Evolutionary conservation across 2,888 invertebrate species (phyloP).

Genomic region (Pterostichus niger): DNA sequence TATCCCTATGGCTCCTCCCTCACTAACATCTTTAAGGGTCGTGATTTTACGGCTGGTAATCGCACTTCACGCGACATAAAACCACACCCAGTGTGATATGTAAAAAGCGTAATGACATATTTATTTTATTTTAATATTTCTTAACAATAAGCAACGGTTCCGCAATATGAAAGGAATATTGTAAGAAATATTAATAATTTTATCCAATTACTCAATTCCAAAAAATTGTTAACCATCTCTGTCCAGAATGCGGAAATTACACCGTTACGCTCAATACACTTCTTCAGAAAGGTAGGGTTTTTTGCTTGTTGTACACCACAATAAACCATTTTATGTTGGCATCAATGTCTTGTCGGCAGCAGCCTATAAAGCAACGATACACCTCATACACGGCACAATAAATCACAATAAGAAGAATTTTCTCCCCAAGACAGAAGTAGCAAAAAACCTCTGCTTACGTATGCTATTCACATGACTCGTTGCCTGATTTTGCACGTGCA

Average conservation of each 20-base stretch:
- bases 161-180: not conserved
- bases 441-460: constrained; percentile 16
- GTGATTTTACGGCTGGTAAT: too few species aligned
- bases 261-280: not conserved
- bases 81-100: too few species aligned
- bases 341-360: constrained; percentile 37
- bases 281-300: not conserved
- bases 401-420: constrained; percentile 49
- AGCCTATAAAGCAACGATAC: constrained; percentile 46
- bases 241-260: constrained; percentile 6
- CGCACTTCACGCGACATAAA: too few species aligned
- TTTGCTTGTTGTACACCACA: constrained; percentile 29
- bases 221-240: not conserved
- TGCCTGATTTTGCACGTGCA: constrained; percentile 56
- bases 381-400: constrained; percentile 31
- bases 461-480: not conserved
- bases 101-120: too few species aligned
- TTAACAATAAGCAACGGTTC: too few species aligned
- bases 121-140: too few species aligned
- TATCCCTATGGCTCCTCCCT: too few species aligned
- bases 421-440: constrained; percentile 13
- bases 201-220: not conserved
- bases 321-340: constrained; percentile 54
- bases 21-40: too few species aligned
- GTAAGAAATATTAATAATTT: not conserved